Conservation (phyloP, 2,888 invertebrate genomes). For the Choristoneura rosaceana region DNA sequence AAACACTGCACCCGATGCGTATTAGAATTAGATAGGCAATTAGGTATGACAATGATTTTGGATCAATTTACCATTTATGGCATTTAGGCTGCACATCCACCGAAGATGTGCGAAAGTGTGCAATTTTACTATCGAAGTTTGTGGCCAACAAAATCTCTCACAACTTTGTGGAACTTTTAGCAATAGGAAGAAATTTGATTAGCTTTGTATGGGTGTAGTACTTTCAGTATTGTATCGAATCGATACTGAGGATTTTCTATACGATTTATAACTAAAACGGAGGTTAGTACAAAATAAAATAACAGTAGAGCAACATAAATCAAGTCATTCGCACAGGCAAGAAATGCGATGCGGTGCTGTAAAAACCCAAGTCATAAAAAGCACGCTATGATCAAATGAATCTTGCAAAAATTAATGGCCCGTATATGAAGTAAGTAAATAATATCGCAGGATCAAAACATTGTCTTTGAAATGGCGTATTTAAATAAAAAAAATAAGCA, state of each 20-base stretch:
- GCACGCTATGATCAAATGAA: constrained; percentile 1
- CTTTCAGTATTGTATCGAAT: not conserved
- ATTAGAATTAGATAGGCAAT: not conserved
- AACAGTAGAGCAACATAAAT: constrained; percentile 5
- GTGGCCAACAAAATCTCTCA: too few relatives aligned
- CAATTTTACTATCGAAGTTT: too few relatives aligned
- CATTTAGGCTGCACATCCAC: too few relatives aligned
- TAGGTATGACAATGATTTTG: not conserved
- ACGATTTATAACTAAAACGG: too few relatives aligned
- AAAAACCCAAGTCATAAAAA: constrained; percentile 2
- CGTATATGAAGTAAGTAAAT: not conserved
- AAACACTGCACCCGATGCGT: not conserved
- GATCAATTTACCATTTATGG: not conserved
- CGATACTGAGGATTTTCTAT: too few relatives aligned
- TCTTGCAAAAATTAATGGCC: constrained; percentile 5
- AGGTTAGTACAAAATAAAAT: constrained; percentile 2
- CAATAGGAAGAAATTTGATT: not conserved
- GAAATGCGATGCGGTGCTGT: constrained; percentile 12
- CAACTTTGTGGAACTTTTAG: not conserved
- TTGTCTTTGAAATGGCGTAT: not conserved
- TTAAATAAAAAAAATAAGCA: not conserved
- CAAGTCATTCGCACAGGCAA: constrained; percentile 26
- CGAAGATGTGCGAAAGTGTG: too few relatives aligned
- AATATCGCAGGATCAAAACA: not conserved
- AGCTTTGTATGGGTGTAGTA: not conserved